Percentiles rank a stretch among this genome's conserved stretches.
Evolutionary conservation across 2,888 invertebrate genomes (phyloP).

Genomic region (Anodontia alba): DNA sequence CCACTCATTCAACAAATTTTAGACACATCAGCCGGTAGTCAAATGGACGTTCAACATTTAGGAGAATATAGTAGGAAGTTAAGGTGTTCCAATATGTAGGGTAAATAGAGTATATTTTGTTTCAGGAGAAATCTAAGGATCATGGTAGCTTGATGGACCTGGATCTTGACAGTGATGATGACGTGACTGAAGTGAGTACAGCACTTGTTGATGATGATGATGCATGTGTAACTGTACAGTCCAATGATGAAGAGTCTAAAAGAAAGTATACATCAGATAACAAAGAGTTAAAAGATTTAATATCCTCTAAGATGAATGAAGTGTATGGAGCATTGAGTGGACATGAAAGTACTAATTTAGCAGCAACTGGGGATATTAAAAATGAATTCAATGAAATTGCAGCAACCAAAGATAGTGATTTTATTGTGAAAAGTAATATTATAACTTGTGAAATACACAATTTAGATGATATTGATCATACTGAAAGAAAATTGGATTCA

Average conservation of each 20-base stretch:
- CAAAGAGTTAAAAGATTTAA: not conserved
- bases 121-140: not conserved
- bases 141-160: constrained; percentile 20
- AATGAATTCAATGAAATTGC: not conserved
- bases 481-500: not conserved
- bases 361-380: not conserved
- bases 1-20: too few species aligned
- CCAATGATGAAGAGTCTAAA: not conserved
- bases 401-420: not conserved
- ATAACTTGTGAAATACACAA: not conserved
- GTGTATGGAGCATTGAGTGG: not conserved
- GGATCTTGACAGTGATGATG: constrained; percentile 24
- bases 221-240: too few species aligned
- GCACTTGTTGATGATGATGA: not conserved
- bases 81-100: too few species aligned
- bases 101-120: too few species aligned
- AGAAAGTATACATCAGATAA: not conserved
- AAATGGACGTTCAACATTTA: too few species aligned
- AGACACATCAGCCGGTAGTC: too few species aligned
- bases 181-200: constrained; percentile 12
- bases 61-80: too few species aligned
- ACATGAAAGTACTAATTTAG: not conserved
- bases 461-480: not conserved
- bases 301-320: constrained; percentile 1
- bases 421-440: not conserved